Evolutionary conservation across 2,888 invertebrate species (phyloP).

Genomic region (Rosalia funebris): DNA sequence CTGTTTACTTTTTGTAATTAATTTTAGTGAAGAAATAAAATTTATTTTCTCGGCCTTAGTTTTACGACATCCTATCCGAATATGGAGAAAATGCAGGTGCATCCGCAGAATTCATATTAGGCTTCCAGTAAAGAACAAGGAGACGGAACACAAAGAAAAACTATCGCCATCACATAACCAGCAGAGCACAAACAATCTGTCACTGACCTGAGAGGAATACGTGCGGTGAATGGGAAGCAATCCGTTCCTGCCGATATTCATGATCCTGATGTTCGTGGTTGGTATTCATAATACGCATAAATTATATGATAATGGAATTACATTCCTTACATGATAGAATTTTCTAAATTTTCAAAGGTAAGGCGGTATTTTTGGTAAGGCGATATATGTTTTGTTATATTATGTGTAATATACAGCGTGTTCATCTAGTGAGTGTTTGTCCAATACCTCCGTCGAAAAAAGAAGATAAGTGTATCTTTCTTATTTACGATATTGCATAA

Average conservation of each 20-base stretch:
- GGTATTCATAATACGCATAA: no score
- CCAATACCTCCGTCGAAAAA: no score
- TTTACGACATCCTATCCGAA: constrained; percentile 36
- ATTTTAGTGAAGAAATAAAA: constrained; percentile 35
- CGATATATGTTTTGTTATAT: no score
- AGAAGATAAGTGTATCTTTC: no score
- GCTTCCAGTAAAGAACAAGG: constrained; percentile 47
- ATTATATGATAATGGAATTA: no score
- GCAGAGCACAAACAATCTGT: constrained; percentile 58
- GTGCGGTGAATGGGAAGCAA: constrained; percentile 49
- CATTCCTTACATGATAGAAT: no score
- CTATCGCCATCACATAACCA: constrained; percentile 54
- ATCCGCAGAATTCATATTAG: constrained; percentile 50
- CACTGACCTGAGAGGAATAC: constrained; percentile 57
- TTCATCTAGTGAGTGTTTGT: no score
- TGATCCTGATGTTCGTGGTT: constrained; percentile 5
- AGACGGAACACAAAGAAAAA: constrained; percentile 47
- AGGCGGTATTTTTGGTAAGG: no score
- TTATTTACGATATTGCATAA: no score
- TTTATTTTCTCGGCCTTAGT: constrained; percentile 34
- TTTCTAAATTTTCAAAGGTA: no score
- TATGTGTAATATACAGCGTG: no score
- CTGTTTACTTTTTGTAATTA: constrained; percentile 35
- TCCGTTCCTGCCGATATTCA: no score
- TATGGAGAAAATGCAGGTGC: constrained; percentile 46